Base-by-base conservation (phyloP, 37 sponge, comb jelly and placozoan genomes). In the Theonella swinhoei region DNA sequence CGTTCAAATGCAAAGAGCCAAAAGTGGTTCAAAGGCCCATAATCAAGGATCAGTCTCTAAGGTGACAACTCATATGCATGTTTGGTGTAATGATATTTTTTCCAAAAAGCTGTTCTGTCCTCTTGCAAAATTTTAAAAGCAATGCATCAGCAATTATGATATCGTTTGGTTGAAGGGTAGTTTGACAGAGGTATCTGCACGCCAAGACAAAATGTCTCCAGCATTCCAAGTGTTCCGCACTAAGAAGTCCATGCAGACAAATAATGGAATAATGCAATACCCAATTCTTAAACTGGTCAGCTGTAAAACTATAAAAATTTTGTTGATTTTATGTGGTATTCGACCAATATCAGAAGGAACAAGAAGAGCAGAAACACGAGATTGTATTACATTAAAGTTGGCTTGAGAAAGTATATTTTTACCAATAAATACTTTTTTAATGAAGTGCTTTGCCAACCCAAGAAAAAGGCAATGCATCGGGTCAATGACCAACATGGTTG, bases 281-380 rank as follows among this genome's bases (percentile, higher is more conserved):
- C 90, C 90, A 89, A 34, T 72, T 78, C 9, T 39, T 69, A 85
- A 85, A 89, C 31, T 90, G 91, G 7, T 85, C 86, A 26, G 91
- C 91, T 58, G 86, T 90, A 32, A 90, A 84, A 32, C 78, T 80
- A 77, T 54, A 36, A 28, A 81, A 81, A 47, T 25, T 42, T 42
- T 58, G 0, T 35, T 42, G 26, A 88, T 82, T 62, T 83, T 88
- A 2, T 17, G n/a, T 64, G 89, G 89, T 47, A 88, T 78, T 62
- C 89, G 42, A n/a, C 83, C 84, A 17, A 83, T 67, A 32, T 62
- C 72, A 2, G 20, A 54, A 8, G 86, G 86, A 5, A 78, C 72
- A 31, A 78, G 32, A 59, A 88, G 29, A 29, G 22, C 29, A 42
- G 81, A 62, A 24, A 88, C 62, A 25, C 25, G 30, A 19, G 60